Percentiles rank a stretch among this genome's conserved stretches.
These are phyloP conservation scores for Corythoichthys haematopterus DNA, from an alignment of 2,113 vertebrate genomes.

Conservation along the genomic window DNA sequence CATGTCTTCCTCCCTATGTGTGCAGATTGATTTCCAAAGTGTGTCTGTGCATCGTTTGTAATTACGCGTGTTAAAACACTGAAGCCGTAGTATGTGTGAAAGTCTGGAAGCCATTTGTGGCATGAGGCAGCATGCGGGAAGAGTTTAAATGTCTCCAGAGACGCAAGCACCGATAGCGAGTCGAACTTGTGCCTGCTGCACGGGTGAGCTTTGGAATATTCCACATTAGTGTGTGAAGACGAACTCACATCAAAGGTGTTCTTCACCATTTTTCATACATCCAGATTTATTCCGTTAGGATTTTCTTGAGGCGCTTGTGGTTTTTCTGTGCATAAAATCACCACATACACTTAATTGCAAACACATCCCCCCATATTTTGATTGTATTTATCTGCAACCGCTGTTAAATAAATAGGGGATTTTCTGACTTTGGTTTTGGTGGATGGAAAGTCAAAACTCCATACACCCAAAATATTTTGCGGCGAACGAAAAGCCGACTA, in stretches of 20 bases:
- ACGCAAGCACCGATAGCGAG: constrained; percentile 44
- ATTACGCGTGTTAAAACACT: constrained; percentile 70
- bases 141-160: constrained; percentile 56
- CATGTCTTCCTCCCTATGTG: constrained; percentile 39
- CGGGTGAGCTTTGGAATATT: constrained; percentile 43
- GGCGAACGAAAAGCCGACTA: constrained; percentile 16
- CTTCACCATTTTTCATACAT: constrained; percentile 20
- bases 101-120: constrained; percentile 74
- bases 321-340: constrained; percentile 30
- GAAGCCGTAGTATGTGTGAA: constrained; percentile 69
- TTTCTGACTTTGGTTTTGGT: constrained; percentile 5
- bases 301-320: constrained; percentile 34
- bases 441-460: constrained; percentile 11
- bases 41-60: constrained; percentile 64
- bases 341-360: constrained; percentile 41
- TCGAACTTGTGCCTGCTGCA: constrained; percentile 37
- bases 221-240: constrained; percentile 35
- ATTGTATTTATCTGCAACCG: constrained; percentile 13
- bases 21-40: constrained; percentile 65
- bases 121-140: constrained; percentile 52
- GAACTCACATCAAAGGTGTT: constrained; percentile 36
- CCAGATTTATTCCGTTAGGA: constrained; percentile 36
- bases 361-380: constrained; percentile 26
- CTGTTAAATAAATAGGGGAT: constrained; percentile 16
- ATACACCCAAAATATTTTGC: constrained; percentile 8